Percentiles rank a stretch among this genome's conserved stretches.
phyloP scores from a whole-genome alignment of 2,888 invertebrate genomes.

The Andrena minutula region DNA sequence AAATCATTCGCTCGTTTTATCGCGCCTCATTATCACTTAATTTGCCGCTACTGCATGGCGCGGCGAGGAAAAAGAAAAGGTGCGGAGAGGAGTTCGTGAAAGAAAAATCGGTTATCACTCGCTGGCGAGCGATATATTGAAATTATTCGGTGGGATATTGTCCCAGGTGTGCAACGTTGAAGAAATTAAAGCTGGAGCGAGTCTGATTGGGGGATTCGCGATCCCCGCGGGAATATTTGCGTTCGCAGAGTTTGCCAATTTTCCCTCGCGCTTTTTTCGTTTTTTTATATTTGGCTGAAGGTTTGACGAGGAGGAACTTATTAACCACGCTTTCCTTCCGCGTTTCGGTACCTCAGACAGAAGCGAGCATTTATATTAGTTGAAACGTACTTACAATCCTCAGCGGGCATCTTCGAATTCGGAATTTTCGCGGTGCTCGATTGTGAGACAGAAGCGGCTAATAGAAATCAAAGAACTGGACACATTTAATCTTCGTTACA shows the following conservation, averaged over 20 bases:
- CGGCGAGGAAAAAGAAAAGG: neutral
- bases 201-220: neutral
- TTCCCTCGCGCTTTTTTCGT: neutral
- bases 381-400: conserved; percentile 51
- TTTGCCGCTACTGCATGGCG: neutral
- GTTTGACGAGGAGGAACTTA: too few relatives aligned
- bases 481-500: conserved; percentile 64
- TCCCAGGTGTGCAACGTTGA: conserved; percentile 28
- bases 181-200: neutral
- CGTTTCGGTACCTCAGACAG: too few relatives aligned
- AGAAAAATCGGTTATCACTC: neutral
- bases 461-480: conserved; percentile 9
- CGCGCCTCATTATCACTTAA: neutral
- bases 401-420: conserved; percentile 29
- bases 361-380: neutral
- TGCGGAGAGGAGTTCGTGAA: neutral
- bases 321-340: too few relatives aligned
- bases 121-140: neutral
- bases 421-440: neutral
- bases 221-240: conserved; percentile 23
- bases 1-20: neutral
- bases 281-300: too few relatives aligned
- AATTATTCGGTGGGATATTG: neutral
- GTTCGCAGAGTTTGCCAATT: conserved; percentile 4
- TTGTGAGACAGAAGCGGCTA: conserved; percentile 3